These are phyloP conservation scores for Protaetia brevitarsis DNA, from an alignment of 1,140 invertebrate genomes.

Conservation along the genomic window DNA sequence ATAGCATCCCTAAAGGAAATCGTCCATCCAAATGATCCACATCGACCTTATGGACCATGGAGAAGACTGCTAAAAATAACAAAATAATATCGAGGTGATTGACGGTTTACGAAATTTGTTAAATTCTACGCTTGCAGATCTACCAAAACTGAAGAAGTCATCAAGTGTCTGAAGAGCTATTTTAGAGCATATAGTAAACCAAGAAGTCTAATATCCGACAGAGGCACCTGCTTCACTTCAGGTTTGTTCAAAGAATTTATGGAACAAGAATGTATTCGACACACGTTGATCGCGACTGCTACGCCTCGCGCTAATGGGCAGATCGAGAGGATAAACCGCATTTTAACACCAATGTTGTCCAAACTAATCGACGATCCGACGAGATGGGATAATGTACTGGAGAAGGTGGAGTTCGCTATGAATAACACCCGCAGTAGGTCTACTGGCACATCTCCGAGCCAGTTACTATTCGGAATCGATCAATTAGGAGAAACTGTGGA, in stretches of 20 bases:
- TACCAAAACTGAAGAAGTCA: conserved; percentile 29
- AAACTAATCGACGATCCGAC: conserved; percentile 28
- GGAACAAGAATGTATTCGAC: conserved; percentile 16
- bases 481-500: too few relatives aligned
- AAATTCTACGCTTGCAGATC: conserved; percentile 31
- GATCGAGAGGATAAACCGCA: conserved; percentile 26
- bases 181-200: conserved; percentile 35
- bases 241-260: conserved; percentile 35
- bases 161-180: conserved; percentile 30
- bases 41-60: conserved; percentile 40
- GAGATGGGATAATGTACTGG: background rate
- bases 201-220: conserved; percentile 36
- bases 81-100: conserved; percentile 29
- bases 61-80: conserved; percentile 18
- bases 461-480: too few relatives aligned
- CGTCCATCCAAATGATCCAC: conserved; percentile 36
- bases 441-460: background rate
- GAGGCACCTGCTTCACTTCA: conserved; percentile 39
- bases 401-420: conserved; percentile 22
- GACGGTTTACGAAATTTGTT: conserved; percentile 37
- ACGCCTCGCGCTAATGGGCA: conserved; percentile 22
- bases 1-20: conserved; percentile 36
- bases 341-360: conserved; percentile 27
- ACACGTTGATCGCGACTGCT: conserved; percentile 6
- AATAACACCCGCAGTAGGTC: conserved; percentile 7